phyloP scores from a whole-genome alignment of 2,797 vertebrate genomes.

The Vipera ursinii region DNA sequence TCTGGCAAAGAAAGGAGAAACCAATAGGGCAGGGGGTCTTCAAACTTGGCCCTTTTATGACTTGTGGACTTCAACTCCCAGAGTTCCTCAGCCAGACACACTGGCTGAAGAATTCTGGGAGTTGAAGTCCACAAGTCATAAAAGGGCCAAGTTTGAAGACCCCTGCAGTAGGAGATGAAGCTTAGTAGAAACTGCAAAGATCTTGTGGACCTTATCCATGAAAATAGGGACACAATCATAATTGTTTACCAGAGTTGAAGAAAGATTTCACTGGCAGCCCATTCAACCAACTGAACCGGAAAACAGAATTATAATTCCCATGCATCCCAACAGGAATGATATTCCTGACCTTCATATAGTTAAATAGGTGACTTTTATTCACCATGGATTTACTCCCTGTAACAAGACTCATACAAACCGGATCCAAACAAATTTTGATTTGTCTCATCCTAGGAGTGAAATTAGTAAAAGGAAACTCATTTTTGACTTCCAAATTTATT shows the following conservation, averaged over 20 bases:
- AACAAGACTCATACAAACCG: too few relatives aligned
- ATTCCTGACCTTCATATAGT: background rate
- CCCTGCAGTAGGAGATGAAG: background rate
- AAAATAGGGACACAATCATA: background rate
- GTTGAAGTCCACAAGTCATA: too few relatives aligned
- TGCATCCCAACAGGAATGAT: background rate
- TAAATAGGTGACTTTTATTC: background rate
- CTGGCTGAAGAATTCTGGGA: too few relatives aligned
- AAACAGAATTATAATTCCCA: background rate
- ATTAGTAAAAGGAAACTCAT: background rate
- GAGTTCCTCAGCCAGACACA: too few relatives aligned
- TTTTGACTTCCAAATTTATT: background rate
- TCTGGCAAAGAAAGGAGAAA: background rate
- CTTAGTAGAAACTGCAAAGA: background rate
- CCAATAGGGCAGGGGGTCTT: too few relatives aligned
- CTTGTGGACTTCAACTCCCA: too few relatives aligned
- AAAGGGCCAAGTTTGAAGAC: too few relatives aligned
- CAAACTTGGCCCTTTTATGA: too few relatives aligned
- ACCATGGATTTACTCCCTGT: background rate
- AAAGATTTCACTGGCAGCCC: background rate
- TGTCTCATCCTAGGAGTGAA: background rate
- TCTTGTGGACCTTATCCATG: background rate
- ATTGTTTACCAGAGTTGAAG: background rate
- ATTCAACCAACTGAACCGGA: background rate
- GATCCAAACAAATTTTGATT: background rate